Evolutionary conservation across 2,113 vertebrate genomes (phyloP).

Genomic region (Sinocyclocheilus anophthalmus): DNA sequence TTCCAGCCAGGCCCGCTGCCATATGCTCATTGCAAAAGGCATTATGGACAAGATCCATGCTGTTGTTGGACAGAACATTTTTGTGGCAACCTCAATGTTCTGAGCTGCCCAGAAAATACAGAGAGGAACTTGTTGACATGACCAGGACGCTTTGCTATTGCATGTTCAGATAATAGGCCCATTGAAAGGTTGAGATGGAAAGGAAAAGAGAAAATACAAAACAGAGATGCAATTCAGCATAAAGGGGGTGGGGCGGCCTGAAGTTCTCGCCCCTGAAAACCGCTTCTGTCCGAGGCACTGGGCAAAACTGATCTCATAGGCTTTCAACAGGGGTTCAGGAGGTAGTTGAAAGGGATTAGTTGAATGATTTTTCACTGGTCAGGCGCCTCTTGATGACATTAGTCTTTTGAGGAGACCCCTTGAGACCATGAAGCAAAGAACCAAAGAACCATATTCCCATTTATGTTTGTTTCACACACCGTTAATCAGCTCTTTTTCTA

Average conservation of each 20-base stretch:
- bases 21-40: neutral
- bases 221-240: conserved; percentile 6
- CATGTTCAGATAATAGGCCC: conserved; percentile 26
- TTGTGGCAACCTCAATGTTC: conserved; percentile 26
- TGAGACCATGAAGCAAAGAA: conserved; percentile 16
- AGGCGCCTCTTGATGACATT: neutral
- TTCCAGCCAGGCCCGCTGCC: neutral
- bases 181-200: conserved; percentile 28
- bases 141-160: neutral
- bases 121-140: conserved; percentile 31
- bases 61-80: conserved; percentile 4
- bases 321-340: neutral
- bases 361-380: neutral
- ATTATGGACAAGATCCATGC: neutral
- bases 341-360: neutral
- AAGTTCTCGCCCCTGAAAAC: neutral
- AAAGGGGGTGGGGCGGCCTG: neutral
- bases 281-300: neutral
- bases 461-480: neutral
- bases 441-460: neutral
- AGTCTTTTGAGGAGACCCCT: conserved; percentile 10
- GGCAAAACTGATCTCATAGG: neutral
- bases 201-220: neutral
- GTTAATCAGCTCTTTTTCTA: neutral
- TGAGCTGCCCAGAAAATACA: conserved; percentile 10